These are phyloP conservation scores for Spongilla lacustris DNA, from an alignment of 37 sponge, comb jelly and placozoan genomes.

Conservation along the genomic window DNA sequence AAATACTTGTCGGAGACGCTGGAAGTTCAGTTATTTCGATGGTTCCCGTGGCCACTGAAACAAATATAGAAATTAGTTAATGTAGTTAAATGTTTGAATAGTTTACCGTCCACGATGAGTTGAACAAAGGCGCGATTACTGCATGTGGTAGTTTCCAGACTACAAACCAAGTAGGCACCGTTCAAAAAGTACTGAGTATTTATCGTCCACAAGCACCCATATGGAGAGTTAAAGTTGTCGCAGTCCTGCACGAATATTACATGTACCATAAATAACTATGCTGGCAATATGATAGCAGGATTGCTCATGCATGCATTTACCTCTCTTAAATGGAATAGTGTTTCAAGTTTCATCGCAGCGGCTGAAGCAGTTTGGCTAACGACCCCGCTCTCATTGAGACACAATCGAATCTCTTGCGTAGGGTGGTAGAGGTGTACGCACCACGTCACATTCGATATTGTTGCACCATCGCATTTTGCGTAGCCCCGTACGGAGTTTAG, in stretches of 20 bases:
- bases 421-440: constrained; percentile 52
- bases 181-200: constrained; percentile 3
- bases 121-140: not conserved
- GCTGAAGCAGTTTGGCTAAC: not conserved
- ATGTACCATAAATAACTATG: no score
- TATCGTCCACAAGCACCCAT: not conserved
- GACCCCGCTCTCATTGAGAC: constrained; percentile 14
- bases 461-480: not conserved
- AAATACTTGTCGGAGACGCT: not conserved
- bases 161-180: constrained; percentile 9
- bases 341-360: not conserved
- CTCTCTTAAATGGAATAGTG: not conserved
- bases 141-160: constrained; percentile 5
- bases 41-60: not conserved
- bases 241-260: not conserved
- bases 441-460: constrained; percentile 17
- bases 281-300: no score
- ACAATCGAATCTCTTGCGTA: constrained; percentile 23
- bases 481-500: not conserved
- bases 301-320: no score
- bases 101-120: not conserved
- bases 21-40: not conserved
- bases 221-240: not conserved
- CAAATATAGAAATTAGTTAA: not conserved
- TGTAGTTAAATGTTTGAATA: no score